A percentile compares a stretch with the other conserved stretches of the same genome.
phyloP scores from a whole-genome alignment of 2,113 vertebrate genomes.

The Coptodon rendalli region DNA sequence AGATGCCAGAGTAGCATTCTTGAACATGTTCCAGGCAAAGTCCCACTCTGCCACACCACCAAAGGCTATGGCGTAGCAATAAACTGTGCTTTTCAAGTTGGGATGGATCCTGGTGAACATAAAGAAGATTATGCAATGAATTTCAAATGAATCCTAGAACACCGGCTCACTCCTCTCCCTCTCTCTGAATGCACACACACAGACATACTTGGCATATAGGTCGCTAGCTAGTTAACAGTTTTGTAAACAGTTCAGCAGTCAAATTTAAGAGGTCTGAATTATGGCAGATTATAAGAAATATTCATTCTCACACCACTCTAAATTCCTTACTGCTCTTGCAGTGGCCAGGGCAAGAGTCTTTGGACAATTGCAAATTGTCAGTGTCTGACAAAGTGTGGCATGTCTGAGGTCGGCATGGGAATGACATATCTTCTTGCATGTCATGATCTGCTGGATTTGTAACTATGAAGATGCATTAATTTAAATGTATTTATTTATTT shows the following conservation, averaged over 20 bases:
- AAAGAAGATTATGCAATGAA: background rate
- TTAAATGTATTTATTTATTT: background rate
- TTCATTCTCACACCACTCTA: background rate
- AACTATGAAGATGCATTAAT: background rate
- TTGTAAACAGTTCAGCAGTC: background rate
- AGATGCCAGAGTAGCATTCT: conserved; percentile 63
- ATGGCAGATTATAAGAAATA: background rate
- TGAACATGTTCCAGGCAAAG: conserved; percentile 83
- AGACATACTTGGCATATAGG: background rate
- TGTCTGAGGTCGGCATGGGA: rapidly evolving
- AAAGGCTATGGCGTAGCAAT: conserved; percentile 79
- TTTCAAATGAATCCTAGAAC: background rate
- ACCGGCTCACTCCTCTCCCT: background rate
- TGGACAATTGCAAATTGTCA: background rate
- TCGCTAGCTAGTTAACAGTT: background rate
- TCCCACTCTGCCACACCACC: conserved; percentile 79
- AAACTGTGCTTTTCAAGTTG: conserved; percentile 83
- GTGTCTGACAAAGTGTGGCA: background rate
- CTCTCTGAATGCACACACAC: background rate
- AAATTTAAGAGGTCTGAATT: background rate
- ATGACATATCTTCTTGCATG: rapidly evolving
- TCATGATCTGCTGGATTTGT: background rate
- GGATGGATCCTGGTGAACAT: conserved; percentile 75
- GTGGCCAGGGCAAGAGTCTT: background rate
- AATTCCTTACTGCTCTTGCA: rapidly evolving